Evolutionary conservation across 2,797 vertebrate genomes (phyloP), one percentile per base, ranked within the genome.

Genomic region (Onychomys arenicola): DNA sequence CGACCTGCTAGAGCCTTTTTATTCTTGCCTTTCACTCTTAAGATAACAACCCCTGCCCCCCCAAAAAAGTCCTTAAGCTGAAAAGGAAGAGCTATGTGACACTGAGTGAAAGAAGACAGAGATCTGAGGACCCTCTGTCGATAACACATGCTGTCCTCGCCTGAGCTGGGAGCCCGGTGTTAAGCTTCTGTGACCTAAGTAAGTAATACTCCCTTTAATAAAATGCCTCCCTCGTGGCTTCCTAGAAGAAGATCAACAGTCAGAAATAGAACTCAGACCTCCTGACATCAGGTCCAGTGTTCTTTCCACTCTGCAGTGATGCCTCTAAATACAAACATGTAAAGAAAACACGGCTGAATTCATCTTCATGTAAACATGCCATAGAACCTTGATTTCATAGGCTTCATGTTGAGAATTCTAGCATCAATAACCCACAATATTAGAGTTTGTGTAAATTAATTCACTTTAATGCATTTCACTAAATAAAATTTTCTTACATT

Each of bases 191-290:
- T 61, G 81, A 94, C 8, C 43, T 34, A 17, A 17, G n/a, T 46
- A 69, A 92, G 34, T 57, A 84, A 77, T 17, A 40, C 52, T 63
- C 32, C 67, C 49, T 87, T 37, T 76, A n/a, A 89, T 71, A 65
- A 73, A 80, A 80, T 73, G 81, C 77, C 73, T 91, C 52, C 69
- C 40, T 37, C 93, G 63, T 65, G 63, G 89, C 83, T 88, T 63
- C 90, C 82, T 55, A 92, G 71, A 57, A 86, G 89, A 90, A 17
- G 27, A 82, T 52, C 71, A 81, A 43, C 71, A 40, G 80, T 91
- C 90, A 91, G 92, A 97, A 95, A 96, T 93, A 97, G 94, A 93
- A 97, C 91, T 57, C 82, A 96, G 92, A 90, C 67, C 85, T 93
- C 59, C 75, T 96, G 96, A 95, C 25, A 6, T 94, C 95, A 95